Conservation (phyloP, 1,140 invertebrate genomes). For the Formica exsecta region DNA sequence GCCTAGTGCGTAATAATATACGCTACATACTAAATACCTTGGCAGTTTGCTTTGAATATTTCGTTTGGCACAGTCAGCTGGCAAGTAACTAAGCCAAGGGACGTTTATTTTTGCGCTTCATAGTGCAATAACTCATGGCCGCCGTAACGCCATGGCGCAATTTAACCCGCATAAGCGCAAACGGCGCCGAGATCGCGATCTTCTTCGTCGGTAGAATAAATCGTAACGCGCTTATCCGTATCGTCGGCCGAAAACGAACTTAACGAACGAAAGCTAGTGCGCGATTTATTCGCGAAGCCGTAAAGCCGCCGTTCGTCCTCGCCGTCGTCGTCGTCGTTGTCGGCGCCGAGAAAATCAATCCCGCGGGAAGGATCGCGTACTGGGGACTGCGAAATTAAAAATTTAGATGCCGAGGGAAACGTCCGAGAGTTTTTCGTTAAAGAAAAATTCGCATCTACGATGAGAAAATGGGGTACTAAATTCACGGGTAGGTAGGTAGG, state of each 20-base stretch:
- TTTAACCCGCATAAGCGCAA: constrained; percentile 60
- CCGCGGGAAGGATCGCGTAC: constrained; percentile 45
- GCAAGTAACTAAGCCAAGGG: constrained; percentile 72
- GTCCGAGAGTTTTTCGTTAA: constrained; percentile 52
- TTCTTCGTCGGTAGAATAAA: constrained; percentile 46
- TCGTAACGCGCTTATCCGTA: constrained; percentile 49
- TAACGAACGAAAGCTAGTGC: constrained; percentile 31
- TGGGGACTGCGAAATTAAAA: constrained; percentile 50
- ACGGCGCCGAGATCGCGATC: constrained; percentile 38
- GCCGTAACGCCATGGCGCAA: constrained; percentile 34
- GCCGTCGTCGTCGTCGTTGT: constrained; percentile 10
- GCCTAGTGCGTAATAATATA: neutral
- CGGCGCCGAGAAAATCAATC: constrained; percentile 49
- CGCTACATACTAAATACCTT: constrained; percentile 65
- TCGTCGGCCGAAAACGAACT: constrained; percentile 46
- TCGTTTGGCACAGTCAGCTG: constrained; percentile 72
- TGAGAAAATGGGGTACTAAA: constrained; percentile 56
- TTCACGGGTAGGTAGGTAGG: neutral
- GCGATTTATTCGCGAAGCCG: constrained; percentile 45
- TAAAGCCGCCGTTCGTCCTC: neutral
- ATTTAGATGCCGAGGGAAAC: constrained; percentile 50
- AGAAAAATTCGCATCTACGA: constrained; percentile 56
- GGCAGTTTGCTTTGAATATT: constrained; percentile 69
- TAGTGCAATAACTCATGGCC: constrained; percentile 70
- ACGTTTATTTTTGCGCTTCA: constrained; percentile 75